Evolutionary conservation across 2,113 vertebrate genomes (phyloP).

Genomic region (Leptodactylus fuscus): DNA sequence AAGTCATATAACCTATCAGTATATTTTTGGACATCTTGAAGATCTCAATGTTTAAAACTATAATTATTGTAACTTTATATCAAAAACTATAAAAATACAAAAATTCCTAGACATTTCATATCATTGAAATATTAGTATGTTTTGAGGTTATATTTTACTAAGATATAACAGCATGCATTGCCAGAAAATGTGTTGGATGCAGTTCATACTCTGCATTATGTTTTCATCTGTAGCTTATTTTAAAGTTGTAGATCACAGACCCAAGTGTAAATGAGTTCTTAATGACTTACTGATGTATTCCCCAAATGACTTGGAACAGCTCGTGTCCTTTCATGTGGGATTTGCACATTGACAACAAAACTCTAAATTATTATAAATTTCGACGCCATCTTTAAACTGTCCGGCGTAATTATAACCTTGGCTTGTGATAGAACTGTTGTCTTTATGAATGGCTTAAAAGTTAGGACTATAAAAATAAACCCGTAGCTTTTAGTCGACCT

Average conservation of each 20-base stretch:
- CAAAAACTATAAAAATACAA: no score
- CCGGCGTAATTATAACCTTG: not conserved
- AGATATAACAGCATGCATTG: not conserved
- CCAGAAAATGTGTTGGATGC: not conserved
- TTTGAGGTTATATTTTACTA: not conserved
- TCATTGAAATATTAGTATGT: no score
- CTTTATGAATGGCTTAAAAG: not conserved
- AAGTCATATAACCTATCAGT: not conserved
- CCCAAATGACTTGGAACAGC: not conserved
- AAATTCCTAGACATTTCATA: no score
- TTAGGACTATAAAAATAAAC: no score
- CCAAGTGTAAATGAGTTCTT: not conserved
- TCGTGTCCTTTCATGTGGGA: not conserved
- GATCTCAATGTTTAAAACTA: not conserved
- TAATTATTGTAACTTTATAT: not conserved
- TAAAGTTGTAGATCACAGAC: not conserved
- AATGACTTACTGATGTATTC: not conserved
- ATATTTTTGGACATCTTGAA: not conserved
- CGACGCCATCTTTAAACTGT: not conserved
- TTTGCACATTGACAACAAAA: not conserved
- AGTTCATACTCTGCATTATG: not conserved
- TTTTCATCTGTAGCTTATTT: constrained; percentile 9
- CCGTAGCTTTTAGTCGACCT: not conserved
- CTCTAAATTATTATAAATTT: not conserved
- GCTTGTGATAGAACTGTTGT: not conserved